Conservation (phyloP, 2,888 invertebrate species). For the Caenorhabditis japonica region DNA sequence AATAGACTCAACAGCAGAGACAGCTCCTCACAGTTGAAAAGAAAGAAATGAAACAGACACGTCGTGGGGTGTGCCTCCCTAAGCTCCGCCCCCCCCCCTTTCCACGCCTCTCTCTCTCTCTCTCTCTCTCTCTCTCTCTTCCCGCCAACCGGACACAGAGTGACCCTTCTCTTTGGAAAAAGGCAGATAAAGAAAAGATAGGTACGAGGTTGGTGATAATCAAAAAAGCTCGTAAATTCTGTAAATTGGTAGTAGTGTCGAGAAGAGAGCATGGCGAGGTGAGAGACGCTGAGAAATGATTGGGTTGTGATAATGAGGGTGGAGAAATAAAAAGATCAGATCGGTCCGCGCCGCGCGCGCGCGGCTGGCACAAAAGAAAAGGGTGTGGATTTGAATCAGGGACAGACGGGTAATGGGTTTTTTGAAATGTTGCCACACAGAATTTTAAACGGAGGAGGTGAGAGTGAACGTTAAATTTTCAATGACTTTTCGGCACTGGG, state of each 20-base stretch:
- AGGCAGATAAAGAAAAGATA: slow-evolving; percentile 1
- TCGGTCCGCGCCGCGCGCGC: slow-evolving; percentile 3
- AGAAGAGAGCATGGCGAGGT: slow-evolving; percentile 1
- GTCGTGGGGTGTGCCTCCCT: neutral
- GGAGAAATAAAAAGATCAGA: slow-evolving; percentile 14
- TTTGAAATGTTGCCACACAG: too few relatives aligned
- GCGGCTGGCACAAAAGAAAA: slow-evolving; percentile 17
- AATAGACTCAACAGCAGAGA: slow-evolving; percentile 16
- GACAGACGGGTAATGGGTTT: too few relatives aligned
- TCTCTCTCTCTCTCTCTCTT: neutral
- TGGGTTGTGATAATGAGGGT: slow-evolving; percentile 37
- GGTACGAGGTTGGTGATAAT: slow-evolving; percentile 38
- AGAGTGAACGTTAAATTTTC: too few relatives aligned
- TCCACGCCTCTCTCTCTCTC: slow-evolving; percentile 4
- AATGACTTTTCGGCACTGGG: too few relatives aligned
- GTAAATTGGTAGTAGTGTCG: slow-evolving; percentile 27
- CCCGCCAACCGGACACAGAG: slow-evolving; percentile 33
- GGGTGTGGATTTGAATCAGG: too few relatives aligned
- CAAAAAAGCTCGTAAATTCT: slow-evolving; percentile 50
- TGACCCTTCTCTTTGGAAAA: too few relatives aligned
- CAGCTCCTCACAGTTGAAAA: slow-evolving; percentile 6
- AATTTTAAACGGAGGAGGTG: too few relatives aligned
- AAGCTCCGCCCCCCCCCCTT: slow-evolving; percentile 33
- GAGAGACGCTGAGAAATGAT: neutral
- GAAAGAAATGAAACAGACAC: slow-evolving; percentile 27